These are phyloP conservation scores for Heterotilapia buettikoferi DNA, from an alignment of 2,113 vertebrate genomes.

Conservation along the genomic window DNA sequence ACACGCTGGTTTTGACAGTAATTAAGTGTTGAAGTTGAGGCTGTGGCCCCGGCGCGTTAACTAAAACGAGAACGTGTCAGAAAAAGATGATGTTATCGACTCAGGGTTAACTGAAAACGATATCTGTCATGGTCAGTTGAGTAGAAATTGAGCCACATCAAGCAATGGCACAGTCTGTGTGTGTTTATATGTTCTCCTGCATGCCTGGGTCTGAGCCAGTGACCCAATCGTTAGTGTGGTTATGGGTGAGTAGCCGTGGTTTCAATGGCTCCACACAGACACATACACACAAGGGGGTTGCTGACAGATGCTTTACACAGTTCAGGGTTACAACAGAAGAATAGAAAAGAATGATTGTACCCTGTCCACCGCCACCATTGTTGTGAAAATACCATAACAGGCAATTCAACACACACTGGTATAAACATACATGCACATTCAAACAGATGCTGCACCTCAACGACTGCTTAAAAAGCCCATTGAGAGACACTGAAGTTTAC, in stretches of 20 bases:
- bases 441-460: not conserved
- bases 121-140: conserved; percentile 29
- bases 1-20: conserved; percentile 4
- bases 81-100: not conserved
- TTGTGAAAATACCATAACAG: conserved; percentile 38
- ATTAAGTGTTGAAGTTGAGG: conserved; percentile 13
- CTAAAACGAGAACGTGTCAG: not conserved
- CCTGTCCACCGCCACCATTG: conserved; percentile 19
- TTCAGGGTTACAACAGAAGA: conserved; percentile 6
- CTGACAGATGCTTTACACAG: conserved; percentile 21
- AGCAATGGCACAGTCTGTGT: not conserved
- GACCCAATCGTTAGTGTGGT: conserved; percentile 51
- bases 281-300: not conserved
- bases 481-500: not conserved
- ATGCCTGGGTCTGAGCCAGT: conserved; percentile 51
- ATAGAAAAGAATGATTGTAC: conserved; percentile 1
- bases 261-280: conserved; percentile 4
- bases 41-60: not conserved
- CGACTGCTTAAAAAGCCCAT: not conserved
- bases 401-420: conserved; percentile 4
- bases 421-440: conserved; percentile 4
- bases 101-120: conserved; percentile 27
- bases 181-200: conserved; percentile 48
- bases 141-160: conserved; percentile 30
- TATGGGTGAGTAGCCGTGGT: conserved; percentile 53